Percentiles rank a stretch among this genome's conserved stretches.
These are phyloP conservation scores for Eupelmus urozonus DNA, from an alignment of 2,888 invertebrate species.

Conservation along the genomic window DNA sequence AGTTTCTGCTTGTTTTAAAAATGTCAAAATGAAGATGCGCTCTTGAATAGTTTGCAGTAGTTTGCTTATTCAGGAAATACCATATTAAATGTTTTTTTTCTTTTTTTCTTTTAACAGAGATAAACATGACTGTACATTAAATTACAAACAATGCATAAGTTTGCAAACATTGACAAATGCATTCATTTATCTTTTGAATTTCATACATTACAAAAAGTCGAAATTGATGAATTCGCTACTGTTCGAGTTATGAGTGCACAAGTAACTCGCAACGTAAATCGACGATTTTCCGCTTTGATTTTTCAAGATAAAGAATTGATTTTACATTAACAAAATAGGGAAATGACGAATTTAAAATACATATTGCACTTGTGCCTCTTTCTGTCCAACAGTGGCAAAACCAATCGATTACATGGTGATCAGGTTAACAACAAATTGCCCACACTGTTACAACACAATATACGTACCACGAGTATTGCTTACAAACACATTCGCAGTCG, in stretches of 20 bases:
- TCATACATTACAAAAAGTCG: slow-evolving; percentile 7
- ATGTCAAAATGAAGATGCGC: slow-evolving; percentile 42
- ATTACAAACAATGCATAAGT: slow-evolving; percentile 40
- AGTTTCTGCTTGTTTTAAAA: slow-evolving; percentile 35
- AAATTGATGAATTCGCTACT: slow-evolving; percentile 42
- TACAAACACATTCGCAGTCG: slow-evolving; percentile 44
- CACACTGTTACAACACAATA: slow-evolving; percentile 38
- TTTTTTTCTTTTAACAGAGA: slow-evolving; percentile 33
- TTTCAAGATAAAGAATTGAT: slow-evolving; percentile 28
- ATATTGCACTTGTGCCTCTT: slow-evolving; percentile 59
- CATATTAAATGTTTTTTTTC: slow-evolving; percentile 5
- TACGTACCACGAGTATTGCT: slow-evolving; percentile 54
- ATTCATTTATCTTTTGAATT: slow-evolving; percentile 36
- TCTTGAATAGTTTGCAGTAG: slow-evolving; percentile 34
- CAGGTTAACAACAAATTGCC: slow-evolving; percentile 42
- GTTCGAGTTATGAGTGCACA: slow-evolving; percentile 50
- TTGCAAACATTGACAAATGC: slow-evolving; percentile 40
- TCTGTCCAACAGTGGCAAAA: slow-evolving; percentile 51
- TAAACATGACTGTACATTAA: slow-evolving; percentile 49
- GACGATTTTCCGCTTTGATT: slow-evolving; percentile 6
- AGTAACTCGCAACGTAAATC: slow-evolving; percentile 35
- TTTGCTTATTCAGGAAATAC: slow-evolving; percentile 28
- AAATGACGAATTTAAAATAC: slow-evolving; percentile 30
- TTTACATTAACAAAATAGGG: slow-evolving; percentile 30
- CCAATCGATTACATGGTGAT: slow-evolving; percentile 30